phyloP scores from a whole-genome alignment of 2,888 invertebrate species.

The Cephus nigrinus region DNA sequence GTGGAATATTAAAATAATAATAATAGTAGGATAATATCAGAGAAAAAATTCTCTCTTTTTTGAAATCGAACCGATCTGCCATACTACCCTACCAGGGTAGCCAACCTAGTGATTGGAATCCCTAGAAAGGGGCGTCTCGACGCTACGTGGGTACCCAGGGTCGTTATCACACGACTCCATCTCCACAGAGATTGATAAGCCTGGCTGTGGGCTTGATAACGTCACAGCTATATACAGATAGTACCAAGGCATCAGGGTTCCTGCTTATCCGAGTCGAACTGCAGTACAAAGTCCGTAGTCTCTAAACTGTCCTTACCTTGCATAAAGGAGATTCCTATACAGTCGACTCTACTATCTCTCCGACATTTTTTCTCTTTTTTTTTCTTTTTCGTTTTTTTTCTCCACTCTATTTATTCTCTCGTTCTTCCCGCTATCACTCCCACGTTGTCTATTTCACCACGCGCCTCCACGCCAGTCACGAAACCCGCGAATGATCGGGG shows the following conservation, averaged over 20 bases:
- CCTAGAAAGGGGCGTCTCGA: not conserved
- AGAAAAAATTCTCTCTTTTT: not conserved
- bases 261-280: slow-evolving; percentile 1
- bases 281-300: not conserved
- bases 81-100: not conserved
- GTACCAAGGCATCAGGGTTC: not conserved
- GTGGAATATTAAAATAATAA: too few relatives aligned
- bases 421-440: not conserved
- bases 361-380: not conserved
- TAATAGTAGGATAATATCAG: too few relatives aligned
- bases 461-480: not conserved
- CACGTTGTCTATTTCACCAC: not conserved
- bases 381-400: not conserved
- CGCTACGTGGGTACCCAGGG: not conserved
- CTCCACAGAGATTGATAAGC: not conserved
- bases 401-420: not conserved
- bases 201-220: slow-evolving; percentile 4
- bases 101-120: not conserved
- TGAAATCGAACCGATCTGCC: not conserved
- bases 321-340: not conserved
- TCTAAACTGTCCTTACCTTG: slow-evolving; percentile 2
- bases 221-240: not conserved
- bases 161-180: not conserved
- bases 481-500: not conserved
- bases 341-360: not conserved